Evolutionary conservation across 2,888 invertebrate species (phyloP), one percentile per base, ranked within the genome.

Genomic region (Athripsodes cinereus): DNA sequence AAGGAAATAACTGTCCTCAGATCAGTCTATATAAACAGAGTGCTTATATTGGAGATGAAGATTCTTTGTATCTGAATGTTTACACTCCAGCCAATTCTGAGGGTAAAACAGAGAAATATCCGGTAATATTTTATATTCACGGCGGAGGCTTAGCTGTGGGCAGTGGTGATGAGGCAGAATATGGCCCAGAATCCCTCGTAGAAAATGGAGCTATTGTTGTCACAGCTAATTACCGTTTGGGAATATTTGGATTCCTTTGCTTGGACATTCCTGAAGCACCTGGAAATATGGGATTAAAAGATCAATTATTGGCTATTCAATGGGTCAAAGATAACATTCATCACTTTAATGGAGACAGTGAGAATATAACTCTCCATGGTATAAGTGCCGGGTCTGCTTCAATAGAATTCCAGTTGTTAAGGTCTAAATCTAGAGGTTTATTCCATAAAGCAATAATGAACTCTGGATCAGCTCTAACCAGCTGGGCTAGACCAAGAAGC

Each of bases 161-260:
- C 6, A 60, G 62, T 22, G 66, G 66, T 16, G 50, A 40, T 22
- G 18, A 16, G 2, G 61, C 63, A 3, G 47, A 52, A 6, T 65
- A 62, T 44, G 67, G 68, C 8, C 66, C 70, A 3, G 64, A 66
- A 35, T 66, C 66, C 35, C 61, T 70, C 20, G 10, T 62, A 2
- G 59, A 57, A 48, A 53, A 59, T 31, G 55, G 53, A 13, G 22
- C 47, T 10, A 64, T 70, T 20, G 57, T 70, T 8, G 69, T 69
- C 5, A 67, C 69, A 3, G 57, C 69, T 8, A 69, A 69, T 55
- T 69, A 68, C 53, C 62, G 69, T 26, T 59, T 68, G 3, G 65
- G 66, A n/a, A 53, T 63, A n/a, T 58, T 68, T 6, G 68, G 67
- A 61, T 66, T 65, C 52, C 57, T 66, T 5, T 59, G 58, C 34